phyloP scores from a whole-genome alignment of 2,113 vertebrate genomes.

The Canis aureus region DNA sequence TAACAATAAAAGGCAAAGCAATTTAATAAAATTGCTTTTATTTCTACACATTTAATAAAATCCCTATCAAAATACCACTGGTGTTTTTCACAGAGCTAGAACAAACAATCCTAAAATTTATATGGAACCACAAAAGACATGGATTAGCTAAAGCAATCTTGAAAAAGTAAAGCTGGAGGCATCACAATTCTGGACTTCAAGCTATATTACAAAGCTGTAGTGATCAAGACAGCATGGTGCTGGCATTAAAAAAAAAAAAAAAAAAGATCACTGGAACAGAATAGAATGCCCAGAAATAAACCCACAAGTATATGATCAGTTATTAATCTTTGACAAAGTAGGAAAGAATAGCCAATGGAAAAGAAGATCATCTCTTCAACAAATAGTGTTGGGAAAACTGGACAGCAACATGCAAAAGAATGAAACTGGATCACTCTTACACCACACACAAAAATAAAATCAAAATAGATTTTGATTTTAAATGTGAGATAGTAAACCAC shows the following conservation, averaged over 20 bases:
- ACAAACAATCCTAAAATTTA: not conserved
- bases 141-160: not conserved
- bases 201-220: no score
- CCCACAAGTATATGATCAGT: not conserved
- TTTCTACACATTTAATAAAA: not conserved
- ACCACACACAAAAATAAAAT: no score
- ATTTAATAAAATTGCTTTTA: not conserved
- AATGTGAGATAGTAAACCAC: no score
- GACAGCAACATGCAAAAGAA: no score
- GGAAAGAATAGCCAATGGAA: not conserved
- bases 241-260: no score
- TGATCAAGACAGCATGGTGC: no score
- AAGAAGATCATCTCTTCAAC: not conserved
- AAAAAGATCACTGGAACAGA: not conserved
- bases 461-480: no score
- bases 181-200: no score
- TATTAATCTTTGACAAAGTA: not conserved
- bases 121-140: not conserved
- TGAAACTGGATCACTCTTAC: no score
- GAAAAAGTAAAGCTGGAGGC: no score
- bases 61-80: not conserved
- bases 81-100: not conserved
- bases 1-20: no score
- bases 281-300: not conserved
- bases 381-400: no score